phyloP scores from a whole-genome alignment of 2,797 vertebrate genomes.

The Oceanodroma leucorhoa region DNA sequence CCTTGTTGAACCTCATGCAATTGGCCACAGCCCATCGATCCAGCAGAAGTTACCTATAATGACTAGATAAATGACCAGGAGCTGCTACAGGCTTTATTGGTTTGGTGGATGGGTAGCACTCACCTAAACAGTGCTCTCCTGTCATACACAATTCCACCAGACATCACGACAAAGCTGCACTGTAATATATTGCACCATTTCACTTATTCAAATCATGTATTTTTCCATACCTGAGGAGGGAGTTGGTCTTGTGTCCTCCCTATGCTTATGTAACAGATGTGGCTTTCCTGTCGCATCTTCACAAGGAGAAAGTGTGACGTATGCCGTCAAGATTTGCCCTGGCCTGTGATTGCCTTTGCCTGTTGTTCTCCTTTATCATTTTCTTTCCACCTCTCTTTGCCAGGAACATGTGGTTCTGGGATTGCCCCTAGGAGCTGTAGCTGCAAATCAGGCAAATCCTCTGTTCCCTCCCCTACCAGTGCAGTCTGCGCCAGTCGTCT shows the following conservation, averaged over 20 bases:
- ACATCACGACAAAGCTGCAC: neutral
- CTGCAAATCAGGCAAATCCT: neutral
- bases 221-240: neutral
- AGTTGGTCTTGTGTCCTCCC: neutral
- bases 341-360: neutral
- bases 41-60: neutral
- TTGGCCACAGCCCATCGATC: too few relatives aligned
- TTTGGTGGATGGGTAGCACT: neutral
- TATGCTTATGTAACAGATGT: rapidly evolving
- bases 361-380: neutral
- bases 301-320: neutral
- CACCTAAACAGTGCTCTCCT: neutral
- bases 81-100: neutral
- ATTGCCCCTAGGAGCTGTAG: neutral
- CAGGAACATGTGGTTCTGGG: neutral
- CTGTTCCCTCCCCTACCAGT: neutral
- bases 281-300: neutral
- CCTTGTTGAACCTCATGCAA: too few relatives aligned
- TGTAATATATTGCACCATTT: neutral
- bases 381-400: neutral
- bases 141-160: neutral
- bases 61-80: neutral
- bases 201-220: neutral
- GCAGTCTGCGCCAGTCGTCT: neutral
- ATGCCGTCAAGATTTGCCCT: neutral